phyloP scores from a whole-genome alignment of 2,888 invertebrate species.

The Cheilosia variabilis region DNA sequence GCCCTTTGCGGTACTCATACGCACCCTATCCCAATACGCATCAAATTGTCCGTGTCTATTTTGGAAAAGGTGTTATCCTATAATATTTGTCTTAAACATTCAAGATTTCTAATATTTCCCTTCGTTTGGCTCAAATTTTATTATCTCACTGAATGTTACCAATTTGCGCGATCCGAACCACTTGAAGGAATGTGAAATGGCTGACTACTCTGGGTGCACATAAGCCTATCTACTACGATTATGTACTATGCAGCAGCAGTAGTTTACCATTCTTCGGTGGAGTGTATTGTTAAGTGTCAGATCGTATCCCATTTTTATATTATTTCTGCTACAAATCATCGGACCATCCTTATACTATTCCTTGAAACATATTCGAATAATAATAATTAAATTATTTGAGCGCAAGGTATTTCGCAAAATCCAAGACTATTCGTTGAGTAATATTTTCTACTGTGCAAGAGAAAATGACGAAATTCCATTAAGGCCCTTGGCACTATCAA shows the following conservation, averaged over 20 bases:
- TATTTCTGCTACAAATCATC: not conserved
- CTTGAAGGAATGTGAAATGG: constrained; percentile 65
- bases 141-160: constrained; percentile 31
- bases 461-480: constrained; percentile 58
- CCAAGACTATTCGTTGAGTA: not conserved
- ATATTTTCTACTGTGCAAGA: not conserved
- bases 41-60: no score
- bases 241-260: constrained; percentile 56
- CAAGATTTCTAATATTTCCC: not conserved
- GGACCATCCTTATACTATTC: not conserved
- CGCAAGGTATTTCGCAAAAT: not conserved
- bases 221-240: constrained; percentile 52
- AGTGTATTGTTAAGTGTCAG: constrained; percentile 63
- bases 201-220: constrained; percentile 38
- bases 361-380: not conserved
- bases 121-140: not conserved
- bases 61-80: no score
- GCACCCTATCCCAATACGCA: no score
- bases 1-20: no score
- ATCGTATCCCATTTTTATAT: constrained; percentile 41
- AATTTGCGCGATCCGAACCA: constrained; percentile 31
- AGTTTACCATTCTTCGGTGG: constrained; percentile 62
- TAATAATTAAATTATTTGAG: not conserved
- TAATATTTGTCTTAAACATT: no score
- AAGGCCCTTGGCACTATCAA: constrained; percentile 44